Base-by-base conservation (phyloP, 2,797 vertebrate genomes). In the Sylvilagus floridanus region DNA sequence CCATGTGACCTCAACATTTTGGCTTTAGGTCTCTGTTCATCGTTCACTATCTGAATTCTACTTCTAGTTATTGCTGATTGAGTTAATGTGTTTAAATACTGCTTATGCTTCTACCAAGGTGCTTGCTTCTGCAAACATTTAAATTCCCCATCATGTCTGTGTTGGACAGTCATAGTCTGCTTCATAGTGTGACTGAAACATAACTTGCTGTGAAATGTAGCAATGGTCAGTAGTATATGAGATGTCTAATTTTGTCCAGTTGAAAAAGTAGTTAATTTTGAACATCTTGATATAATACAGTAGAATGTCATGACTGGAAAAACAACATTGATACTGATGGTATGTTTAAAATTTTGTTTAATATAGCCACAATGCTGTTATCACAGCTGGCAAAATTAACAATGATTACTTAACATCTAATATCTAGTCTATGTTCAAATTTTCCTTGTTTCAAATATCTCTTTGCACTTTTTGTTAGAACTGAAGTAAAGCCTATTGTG, bases 181-280 rank as follows among this genome's bases (percentile, higher is more conserved):
- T 96, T 91, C 88, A 88, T 83, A 88, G 92, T 95, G 97, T 93
- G 92, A 97, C 96, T 97, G 94, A 97, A 97, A 97, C 97, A 95
- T 95, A 97, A 98, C 84, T 90, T 94, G 95, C 95, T 96, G 94
- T 97, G 96, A 98, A 97, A 97, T 96, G 94, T 97, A 97, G 97
- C 92, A 97, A 96, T 57, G 16, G 54, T 97, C 96, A 98, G 97
- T 91, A 96, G 91, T 37, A 4, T 95, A 95, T 96, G 96, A 94
- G 90, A 97, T 95, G 89, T 91, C 91, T 97, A 86, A 78, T 96
- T 96, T 97, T 97, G 91, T 96, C 96, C 96, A 94, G 95, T 96
- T 98, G 96, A 97, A 97, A 97, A 69, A 79, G 65, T 1, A 81
- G 92, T 96, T 98, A 94, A 96, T 97, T 96, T 96, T 97, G 96